Conservation (phyloP, 1,140 invertebrate species). For the Thaumetopoea pityocampa region DNA sequence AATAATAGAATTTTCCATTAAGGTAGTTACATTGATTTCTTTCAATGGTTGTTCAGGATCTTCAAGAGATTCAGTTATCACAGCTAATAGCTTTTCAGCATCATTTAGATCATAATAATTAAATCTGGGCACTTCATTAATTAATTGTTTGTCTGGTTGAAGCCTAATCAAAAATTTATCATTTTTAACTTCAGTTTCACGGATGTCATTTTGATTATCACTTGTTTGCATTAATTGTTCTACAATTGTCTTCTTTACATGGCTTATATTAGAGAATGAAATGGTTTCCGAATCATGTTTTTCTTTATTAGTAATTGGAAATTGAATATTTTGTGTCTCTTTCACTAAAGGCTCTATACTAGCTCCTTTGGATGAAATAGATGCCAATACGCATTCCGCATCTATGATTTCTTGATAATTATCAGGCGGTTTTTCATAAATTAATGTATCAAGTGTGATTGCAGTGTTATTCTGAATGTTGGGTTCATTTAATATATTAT, state of each 20-base stretch:
- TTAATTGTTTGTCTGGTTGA: constrained; percentile 3
- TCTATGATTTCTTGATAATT: constrained; percentile 35
- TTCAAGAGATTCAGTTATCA: not conserved
- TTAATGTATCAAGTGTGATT: not conserved
- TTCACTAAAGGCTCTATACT: constrained; percentile 10
- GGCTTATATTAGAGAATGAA: too few relatives aligned
- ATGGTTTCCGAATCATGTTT: not conserved
- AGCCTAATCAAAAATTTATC: too few relatives aligned
- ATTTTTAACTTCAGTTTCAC: not conserved
- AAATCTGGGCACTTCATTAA: constrained; percentile 27
- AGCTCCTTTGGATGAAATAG: constrained; percentile 2
- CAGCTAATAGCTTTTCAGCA: constrained; percentile 27
- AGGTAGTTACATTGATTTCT: not conserved
- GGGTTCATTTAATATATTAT: not conserved
- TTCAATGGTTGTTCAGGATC: not conserved
- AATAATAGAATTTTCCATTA: not conserved
- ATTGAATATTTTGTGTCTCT: too few relatives aligned
- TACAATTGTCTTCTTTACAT: too few relatives aligned
- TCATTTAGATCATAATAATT: constrained; percentile 33
- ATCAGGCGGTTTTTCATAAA: constrained; percentile 19
- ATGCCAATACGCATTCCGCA: constrained; percentile 28
- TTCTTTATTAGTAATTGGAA: not conserved
- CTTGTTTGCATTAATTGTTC: too few relatives aligned
- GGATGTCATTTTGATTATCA: too few relatives aligned
- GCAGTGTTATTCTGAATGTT: not conserved